phyloP scores from a whole-genome alignment of 2,113 vertebrate species.

The Tamias sibiricus region DNA sequence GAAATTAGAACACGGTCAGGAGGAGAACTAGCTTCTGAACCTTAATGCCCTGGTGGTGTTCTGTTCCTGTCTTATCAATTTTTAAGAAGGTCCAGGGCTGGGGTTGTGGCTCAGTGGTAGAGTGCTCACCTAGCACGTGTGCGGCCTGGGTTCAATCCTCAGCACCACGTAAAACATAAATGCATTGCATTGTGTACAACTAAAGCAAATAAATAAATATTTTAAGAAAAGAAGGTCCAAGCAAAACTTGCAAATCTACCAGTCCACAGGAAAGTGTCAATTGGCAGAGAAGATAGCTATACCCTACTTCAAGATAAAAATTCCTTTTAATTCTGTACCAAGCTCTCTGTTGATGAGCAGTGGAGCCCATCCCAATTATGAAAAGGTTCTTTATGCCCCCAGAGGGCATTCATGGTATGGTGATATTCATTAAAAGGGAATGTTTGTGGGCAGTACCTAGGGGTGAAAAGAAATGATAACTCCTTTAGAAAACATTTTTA shows the following conservation, averaged over 20 bases:
- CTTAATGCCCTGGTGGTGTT: no score
- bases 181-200: no score
- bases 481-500: constrained; percentile 14
- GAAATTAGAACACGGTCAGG: background rate
- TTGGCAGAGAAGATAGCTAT: background rate
- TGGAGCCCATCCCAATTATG: background rate
- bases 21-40: background rate
- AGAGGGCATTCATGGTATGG: background rate
- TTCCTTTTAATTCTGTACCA: background rate
- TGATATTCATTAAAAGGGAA: background rate
- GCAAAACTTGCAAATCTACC: background rate
- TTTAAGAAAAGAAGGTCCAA: background rate
- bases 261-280: background rate
- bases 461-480: background rate
- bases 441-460: background rate
- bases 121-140: no score
- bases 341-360: background rate
- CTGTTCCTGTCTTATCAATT: background rate
- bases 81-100: background rate
- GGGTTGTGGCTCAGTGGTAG: no score
- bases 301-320: background rate
- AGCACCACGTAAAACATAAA: no score
- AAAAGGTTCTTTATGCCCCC: background rate
- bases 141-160: no score
- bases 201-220: no score